A percentile compares a stretch with the other conserved stretches of the same genome.
Evolutionary conservation across 2,888 invertebrate species (phyloP).

Genomic region (Cyclophora punctaria): DNA sequence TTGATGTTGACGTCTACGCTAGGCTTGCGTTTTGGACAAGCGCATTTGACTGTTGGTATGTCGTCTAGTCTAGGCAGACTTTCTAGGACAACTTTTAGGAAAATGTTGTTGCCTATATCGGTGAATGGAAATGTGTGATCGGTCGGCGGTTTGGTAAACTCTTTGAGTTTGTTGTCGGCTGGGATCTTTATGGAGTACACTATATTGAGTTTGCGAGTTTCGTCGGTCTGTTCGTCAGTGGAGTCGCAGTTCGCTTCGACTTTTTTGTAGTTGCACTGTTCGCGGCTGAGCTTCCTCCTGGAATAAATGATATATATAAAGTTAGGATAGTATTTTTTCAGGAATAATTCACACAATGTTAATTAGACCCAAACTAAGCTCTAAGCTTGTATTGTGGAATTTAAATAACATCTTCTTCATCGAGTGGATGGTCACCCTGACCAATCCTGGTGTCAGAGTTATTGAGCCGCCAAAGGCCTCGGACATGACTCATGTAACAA

Average conservation of each 20-base stretch:
- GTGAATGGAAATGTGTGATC: conserved; percentile 84
- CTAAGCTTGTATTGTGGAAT: too few relatives aligned
- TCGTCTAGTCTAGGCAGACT: conserved; percentile 84
- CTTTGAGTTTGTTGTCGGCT: conserved; percentile 74
- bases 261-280: conserved; percentile 67
- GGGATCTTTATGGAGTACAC: conserved; percentile 82
- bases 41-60: conserved; percentile 77
- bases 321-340: too few relatives aligned
- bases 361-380: too few relatives aligned
- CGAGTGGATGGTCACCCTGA: too few relatives aligned
- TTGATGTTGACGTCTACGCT: conserved; percentile 46
- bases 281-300: conserved; percentile 67
- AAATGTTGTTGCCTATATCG: conserved; percentile 77
- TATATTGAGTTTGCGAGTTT: conserved; percentile 64
- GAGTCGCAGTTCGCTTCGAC: conserved; percentile 62
- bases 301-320: conserved; percentile 4
- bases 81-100: conserved; percentile 77
- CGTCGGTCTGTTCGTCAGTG: conserved; percentile 23
- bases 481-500: too few relatives aligned
- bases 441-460: too few relatives aligned
- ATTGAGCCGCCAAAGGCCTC: too few relatives aligned
- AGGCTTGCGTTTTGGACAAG: conserved; percentile 51
- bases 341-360: too few relatives aligned
- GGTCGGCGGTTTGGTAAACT: conserved; percentile 74
- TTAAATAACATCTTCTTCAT: too few relatives aligned